phyloP scores from a whole-genome alignment of 2,888 invertebrate genomes.

The Aromia moschata region DNA sequence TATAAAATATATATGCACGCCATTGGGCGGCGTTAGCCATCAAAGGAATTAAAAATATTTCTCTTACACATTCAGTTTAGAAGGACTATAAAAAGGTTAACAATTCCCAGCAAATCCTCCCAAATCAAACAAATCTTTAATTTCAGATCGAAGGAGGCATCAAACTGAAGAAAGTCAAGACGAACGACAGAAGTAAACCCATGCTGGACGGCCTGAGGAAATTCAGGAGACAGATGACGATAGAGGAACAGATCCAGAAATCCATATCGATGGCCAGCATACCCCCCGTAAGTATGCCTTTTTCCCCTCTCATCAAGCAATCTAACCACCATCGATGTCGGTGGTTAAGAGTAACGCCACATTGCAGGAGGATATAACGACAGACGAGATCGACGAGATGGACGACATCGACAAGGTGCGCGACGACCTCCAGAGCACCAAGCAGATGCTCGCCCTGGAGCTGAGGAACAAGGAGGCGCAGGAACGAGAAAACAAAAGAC shows the following conservation, averaged over 20 bases:
- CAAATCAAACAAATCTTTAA: background rate
- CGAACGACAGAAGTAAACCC: conserved; percentile 88
- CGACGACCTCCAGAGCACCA: conserved; percentile 91
- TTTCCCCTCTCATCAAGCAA: too few species aligned
- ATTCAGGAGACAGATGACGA: conserved; percentile 88
- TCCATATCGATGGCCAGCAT: conserved; percentile 75
- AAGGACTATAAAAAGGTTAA: too few species aligned
- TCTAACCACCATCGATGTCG: too few species aligned
- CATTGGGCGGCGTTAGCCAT: too few species aligned
- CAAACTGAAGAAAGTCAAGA: conserved; percentile 77
- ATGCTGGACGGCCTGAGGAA: conserved; percentile 84
- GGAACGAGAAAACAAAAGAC: conserved; percentile 81
- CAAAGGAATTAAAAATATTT: too few species aligned
- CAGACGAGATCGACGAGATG: conserved; percentile 80
- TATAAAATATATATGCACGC: too few species aligned
- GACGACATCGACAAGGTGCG: conserved; percentile 91
- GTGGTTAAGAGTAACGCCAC: too few species aligned
- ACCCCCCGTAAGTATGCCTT: conserved; percentile 63
- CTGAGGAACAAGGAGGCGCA: conserved; percentile 85
- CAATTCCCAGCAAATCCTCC: too few species aligned
- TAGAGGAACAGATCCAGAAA: conserved; percentile 88
- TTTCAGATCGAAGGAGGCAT: conserved; percentile 79
- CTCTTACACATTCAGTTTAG: too few species aligned
- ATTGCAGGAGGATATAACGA: conserved; percentile 55
- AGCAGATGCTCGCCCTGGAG: conserved; percentile 89